Conservation (phyloP, 53 echinoderm and acorn worm species). For the Arbacia lixula region DNA sequence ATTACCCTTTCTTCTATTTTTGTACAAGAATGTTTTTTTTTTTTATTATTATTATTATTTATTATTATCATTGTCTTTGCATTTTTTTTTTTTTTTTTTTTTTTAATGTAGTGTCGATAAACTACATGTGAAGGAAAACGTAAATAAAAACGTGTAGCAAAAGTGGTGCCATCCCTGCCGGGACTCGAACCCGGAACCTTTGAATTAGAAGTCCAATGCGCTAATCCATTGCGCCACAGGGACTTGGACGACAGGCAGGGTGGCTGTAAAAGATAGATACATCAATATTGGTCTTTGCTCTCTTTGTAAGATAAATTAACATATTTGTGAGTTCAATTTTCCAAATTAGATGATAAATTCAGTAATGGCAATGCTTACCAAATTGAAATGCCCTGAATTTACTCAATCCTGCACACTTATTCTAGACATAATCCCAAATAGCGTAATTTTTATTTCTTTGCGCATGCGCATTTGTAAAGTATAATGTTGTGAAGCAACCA, state of each 20-base stretch:
- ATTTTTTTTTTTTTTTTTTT: no score
- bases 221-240: constrained; percentile 97
- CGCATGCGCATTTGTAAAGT: constrained; percentile 17
- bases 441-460: not conserved
- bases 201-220: constrained; percentile 98
- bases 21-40: no score
- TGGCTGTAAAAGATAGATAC: not conserved
- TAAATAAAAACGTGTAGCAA: not conserved
- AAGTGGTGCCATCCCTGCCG: not conserved
- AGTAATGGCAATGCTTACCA: not conserved
- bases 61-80: no score
- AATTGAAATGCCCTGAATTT: not conserved
- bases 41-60: no score
- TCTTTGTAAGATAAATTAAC: no score
- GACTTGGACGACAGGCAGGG: constrained; percentile 37
- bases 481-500: constrained; percentile 33
- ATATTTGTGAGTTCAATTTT: no score
- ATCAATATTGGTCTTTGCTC: no score
- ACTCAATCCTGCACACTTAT: not conserved
- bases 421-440: no score
- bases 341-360: no score
- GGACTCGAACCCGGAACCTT: constrained; percentile 93
- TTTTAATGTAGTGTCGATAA: no score
- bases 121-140: no score
- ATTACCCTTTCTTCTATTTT: no score